Base-by-base conservation (phyloP, 2,797 vertebrate species). In the Hypotaenidia philippensis region DNA sequence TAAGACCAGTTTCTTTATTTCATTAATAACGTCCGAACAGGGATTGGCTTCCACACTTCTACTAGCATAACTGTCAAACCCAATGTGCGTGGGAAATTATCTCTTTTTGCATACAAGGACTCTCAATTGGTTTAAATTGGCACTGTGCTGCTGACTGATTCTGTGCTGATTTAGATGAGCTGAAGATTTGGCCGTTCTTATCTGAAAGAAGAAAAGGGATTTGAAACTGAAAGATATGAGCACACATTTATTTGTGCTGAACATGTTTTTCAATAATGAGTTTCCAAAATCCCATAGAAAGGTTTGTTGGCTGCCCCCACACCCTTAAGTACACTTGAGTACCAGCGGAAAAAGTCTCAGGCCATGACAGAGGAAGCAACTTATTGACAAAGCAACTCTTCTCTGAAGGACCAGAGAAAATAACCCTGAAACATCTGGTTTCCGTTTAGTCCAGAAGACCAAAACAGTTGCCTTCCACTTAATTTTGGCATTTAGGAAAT, bases 331-430 rank as follows among this genome's bases (percentile, higher is more conserved):
- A 52, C 68, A 44, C 76, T 89, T 90, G 64, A 87, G 59, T 32
- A 79, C 38, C 22, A 4, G 40, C 47, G 22, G 50, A 92, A 91
- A 21, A 84, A 50, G 47, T 50, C 57, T 76, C 25, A 50, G 57
- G 65, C 60, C 47, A 3, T 56, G 83, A 90, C 13, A 12, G 40
- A 87, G 66, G 66, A 90, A 95, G 22, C 11, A 63, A 52, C 53
- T 89, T 81, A 70, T 9, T 70, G 71, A 71, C 71, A 81, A 92
- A 94, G 40, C 29, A 81, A 45, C 32, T 83, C 31, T 89, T 81
- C 57, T 86, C 65, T 86, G 90, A 91, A 83, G 90, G 71, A 90
- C 36, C 65, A 93, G 87, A 91, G 84, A 92, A 91, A 83, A 71
- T 57, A 85, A 92, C 45, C 55, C 47, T 36, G 26, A 32, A 81